Percentiles rank a stretch among this genome's conserved stretches.
These are phyloP conservation scores for Agriotes lineatus DNA, from an alignment of 2,888 invertebrate genomes.

Conservation along the genomic window DNA sequence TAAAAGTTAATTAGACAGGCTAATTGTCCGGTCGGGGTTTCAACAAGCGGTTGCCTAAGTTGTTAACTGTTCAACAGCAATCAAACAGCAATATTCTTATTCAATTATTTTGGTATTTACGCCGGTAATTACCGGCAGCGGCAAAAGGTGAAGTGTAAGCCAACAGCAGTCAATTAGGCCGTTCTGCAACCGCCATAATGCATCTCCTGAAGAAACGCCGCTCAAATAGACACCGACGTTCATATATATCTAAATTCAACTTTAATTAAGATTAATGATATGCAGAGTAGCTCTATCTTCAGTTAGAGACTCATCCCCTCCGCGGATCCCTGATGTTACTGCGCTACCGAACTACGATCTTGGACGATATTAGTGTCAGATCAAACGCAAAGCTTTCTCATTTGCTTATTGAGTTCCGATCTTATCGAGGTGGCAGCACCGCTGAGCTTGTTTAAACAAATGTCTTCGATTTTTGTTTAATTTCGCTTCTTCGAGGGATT, in stretches of 20 bases:
- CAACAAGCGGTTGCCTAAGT: no score
- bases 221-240: slow-evolving; percentile 63
- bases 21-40: no score
- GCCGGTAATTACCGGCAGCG: not conserved
- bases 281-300: slow-evolving; percentile 66
- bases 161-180: slow-evolving; percentile 42
- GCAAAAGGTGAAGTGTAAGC: not conserved
- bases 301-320: slow-evolving; percentile 60
- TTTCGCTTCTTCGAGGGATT: no score
- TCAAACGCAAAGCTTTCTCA: slow-evolving; percentile 21
- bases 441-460: no score
- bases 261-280: slow-evolving; percentile 68
- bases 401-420: not conserved
- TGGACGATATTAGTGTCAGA: slow-evolving; percentile 29
- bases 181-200: slow-evolving; percentile 48
- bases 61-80: no score
- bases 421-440: slow-evolving; percentile 8
- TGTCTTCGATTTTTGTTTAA: no score
- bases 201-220: slow-evolving; percentile 57
- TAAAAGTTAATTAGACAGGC: no score
- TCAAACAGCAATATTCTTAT: no score
- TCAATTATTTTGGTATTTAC: no score
- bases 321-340: slow-evolving; percentile 33
- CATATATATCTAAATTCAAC: slow-evolving; percentile 65
- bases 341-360: slow-evolving; percentile 27